Evolutionary conservation across 2,888 invertebrate species (phyloP).

Genomic region (Drosophila neotestacea): DNA sequence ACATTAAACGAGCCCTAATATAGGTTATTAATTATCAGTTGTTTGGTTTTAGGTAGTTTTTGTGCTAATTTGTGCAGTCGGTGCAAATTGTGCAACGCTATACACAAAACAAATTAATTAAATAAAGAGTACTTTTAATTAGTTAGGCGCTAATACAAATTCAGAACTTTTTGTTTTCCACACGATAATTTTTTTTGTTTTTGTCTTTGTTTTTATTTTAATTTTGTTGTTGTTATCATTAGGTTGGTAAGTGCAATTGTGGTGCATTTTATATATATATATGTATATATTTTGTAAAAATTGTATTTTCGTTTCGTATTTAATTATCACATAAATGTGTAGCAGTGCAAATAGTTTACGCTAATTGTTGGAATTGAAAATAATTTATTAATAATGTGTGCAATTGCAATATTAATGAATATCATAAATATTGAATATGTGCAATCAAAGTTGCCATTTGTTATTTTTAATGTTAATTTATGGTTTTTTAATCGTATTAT

Average conservation of each 20-base stretch:
- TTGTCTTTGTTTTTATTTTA: too few relatives aligned
- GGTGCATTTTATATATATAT: slow-evolving; percentile 58
- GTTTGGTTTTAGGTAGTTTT: slow-evolving; percentile 21
- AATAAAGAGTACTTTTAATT: slow-evolving; percentile 40
- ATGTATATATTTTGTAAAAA: slow-evolving; percentile 33
- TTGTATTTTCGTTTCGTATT: slow-evolving; percentile 45
- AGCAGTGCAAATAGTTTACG: slow-evolving; percentile 67
- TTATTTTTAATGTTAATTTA: slow-evolving; percentile 29
- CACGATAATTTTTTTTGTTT: slow-evolving; percentile 4
- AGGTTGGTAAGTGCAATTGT: slow-evolving; percentile 68
- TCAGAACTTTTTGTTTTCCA: slow-evolving; percentile 22
- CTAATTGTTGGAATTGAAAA: slow-evolving; percentile 68
- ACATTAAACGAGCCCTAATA: slow-evolving; percentile 16
- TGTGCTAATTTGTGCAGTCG: slow-evolving; percentile 52
- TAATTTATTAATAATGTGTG: slow-evolving; percentile 40
- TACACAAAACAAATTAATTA: slow-evolving; percentile 33
- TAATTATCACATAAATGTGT: slow-evolving; percentile 79
- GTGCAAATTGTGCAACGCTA: slow-evolving; percentile 54
- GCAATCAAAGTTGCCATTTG: slow-evolving; percentile 20
- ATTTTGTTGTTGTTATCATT: slow-evolving; percentile 2
- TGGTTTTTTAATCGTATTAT: slow-evolving; percentile 30
- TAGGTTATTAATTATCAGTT: slow-evolving; percentile 28
- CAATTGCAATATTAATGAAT: slow-evolving; percentile 38
- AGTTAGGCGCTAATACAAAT: slow-evolving; percentile 58
- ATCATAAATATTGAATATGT: slow-evolving; percentile 36